A percentile compares a stretch with the other conserved stretches of the same genome.
These are phyloP conservation scores for Melangyna quadrimaculata DNA, from an alignment of 2,888 invertebrate genomes.

Conservation along the genomic window DNA sequence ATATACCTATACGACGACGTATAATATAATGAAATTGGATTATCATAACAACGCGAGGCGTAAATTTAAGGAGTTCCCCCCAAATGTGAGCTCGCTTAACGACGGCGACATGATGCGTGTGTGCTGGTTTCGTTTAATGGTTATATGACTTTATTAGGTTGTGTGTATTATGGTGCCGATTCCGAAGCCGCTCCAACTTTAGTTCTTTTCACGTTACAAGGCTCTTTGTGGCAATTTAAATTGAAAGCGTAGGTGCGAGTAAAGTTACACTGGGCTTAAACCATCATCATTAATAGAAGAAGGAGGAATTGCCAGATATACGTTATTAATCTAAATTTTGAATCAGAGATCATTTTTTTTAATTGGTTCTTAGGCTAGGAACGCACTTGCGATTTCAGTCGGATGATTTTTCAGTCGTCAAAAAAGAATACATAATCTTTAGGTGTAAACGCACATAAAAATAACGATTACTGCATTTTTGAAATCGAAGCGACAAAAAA, in stretches of 20 bases:
- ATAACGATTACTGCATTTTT: too few relatives aligned
- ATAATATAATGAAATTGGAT: conserved; percentile 67
- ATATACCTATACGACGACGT: not conserved
- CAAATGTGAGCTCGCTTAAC: conserved; percentile 32
- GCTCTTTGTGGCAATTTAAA: conserved; percentile 54
- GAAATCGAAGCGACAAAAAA: too few relatives aligned
- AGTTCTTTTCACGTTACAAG: conserved; percentile 34
- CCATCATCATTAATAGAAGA: not conserved
- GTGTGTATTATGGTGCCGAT: conserved; percentile 22
- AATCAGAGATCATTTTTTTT: too few relatives aligned
- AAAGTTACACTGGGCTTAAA: conserved; percentile 42
- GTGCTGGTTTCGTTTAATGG: conserved; percentile 41
- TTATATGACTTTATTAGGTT: conserved; percentile 68
- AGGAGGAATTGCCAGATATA: not conserved
- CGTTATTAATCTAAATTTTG: too few relatives aligned
- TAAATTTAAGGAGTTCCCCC: conserved; percentile 67
- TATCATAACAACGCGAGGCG: conserved; percentile 68
- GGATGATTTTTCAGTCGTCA: too few relatives aligned
- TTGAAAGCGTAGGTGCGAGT: conserved; percentile 64
- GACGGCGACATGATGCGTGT: conserved; percentile 47
- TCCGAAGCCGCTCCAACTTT: conserved; percentile 40
- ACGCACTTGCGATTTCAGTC: too few relatives aligned
- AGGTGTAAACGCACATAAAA: too few relatives aligned
- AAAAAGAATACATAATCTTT: too few relatives aligned
- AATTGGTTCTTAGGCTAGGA: too few relatives aligned